These are phyloP conservation scores for Phoeniculus purpureus DNA, from an alignment of 2,797 vertebrate genomes.

Conservation along the genomic window DNA sequence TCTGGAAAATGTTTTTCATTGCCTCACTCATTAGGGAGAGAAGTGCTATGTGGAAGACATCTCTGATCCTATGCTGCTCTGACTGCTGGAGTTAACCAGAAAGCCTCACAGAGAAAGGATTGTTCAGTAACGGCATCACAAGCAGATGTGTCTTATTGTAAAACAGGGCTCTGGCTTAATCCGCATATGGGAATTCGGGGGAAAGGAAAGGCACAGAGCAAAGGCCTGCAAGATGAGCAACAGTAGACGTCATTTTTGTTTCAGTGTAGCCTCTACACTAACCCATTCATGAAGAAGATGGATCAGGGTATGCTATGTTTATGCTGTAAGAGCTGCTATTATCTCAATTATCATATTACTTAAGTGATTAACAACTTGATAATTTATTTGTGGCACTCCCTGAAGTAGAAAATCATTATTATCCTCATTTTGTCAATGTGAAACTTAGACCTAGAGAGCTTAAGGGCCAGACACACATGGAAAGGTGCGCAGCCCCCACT, in stretches of 20 bases:
- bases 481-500: neutral
- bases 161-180: neutral
- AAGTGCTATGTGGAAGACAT: neutral
- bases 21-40: neutral
- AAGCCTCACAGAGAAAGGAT: neutral
- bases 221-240: neutral
- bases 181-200: neutral
- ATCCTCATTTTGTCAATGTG: neutral
- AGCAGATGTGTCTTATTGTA: neutral
- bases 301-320: neutral
- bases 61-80: neutral
- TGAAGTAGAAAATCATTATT: neutral
- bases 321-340: neutral
- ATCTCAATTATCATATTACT: neutral
- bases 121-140: neutral
- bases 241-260: neutral
- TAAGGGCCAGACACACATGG: neutral
- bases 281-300: neutral
- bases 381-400: neutral
- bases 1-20: conserved; percentile 6
- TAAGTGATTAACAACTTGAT: neutral
- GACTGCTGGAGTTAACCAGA: neutral
- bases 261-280: neutral
- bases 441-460: neutral
- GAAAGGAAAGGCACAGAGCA: neutral